Conservation (phyloP, 2,113 vertebrate species). For the Galbula dea region DNA sequence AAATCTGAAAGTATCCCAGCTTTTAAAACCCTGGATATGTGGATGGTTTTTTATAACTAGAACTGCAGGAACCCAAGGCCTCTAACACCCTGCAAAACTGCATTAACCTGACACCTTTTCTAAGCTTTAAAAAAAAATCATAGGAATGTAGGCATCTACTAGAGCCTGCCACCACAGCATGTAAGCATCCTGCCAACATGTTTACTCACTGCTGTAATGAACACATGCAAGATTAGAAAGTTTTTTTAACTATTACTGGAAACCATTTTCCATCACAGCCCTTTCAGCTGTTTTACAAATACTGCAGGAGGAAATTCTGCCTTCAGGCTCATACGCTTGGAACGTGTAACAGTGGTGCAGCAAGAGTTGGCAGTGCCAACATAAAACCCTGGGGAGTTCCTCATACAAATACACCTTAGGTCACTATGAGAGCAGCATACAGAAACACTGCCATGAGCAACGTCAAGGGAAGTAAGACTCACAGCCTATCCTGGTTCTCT, state of each 20-base stretch:
- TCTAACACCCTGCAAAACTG: neutral
- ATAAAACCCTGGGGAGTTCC: neutral
- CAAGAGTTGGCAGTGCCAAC: neutral
- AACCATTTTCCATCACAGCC: neutral
- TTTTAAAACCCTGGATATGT: neutral
- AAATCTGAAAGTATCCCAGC: neutral
- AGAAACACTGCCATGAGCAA: neutral
- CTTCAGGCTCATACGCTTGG: neutral
- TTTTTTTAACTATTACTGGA: neutral
- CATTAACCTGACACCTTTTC: neutral
- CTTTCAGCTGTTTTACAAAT: neutral
- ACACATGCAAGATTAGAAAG: neutral
- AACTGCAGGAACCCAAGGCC: neutral
- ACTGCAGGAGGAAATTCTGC: neutral
- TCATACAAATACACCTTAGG: accelerated
- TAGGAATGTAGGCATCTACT: neutral
- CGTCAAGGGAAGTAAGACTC: accelerated
- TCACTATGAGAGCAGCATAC: neutral
- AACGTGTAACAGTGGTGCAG: accelerated
- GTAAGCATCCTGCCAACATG: neutral
- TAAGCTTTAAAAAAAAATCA: neutral
- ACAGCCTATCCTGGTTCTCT: neutral
- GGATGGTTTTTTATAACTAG: neutral
- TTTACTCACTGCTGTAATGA: constrained; percentile 4
- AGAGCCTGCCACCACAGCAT: neutral